These are phyloP conservation scores for Urocyon cinereoargenteus DNA, from an alignment of 2,797 vertebrate species.

Conservation along the genomic window DNA sequence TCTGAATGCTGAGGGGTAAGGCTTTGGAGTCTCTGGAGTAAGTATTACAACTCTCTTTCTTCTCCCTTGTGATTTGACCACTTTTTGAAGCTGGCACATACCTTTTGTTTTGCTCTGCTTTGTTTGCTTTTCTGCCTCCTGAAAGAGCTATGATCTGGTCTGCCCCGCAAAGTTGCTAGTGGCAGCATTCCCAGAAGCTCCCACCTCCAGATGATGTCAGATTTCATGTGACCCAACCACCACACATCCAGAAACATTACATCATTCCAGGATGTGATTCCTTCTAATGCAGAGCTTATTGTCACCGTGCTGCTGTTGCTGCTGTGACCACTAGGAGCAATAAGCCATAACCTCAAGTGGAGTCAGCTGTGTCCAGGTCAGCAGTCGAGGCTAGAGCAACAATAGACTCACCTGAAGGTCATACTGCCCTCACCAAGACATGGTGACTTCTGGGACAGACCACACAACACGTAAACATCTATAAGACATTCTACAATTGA, in stretches of 20 bases:
- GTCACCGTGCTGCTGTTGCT: neutral
- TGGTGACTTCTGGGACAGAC: neutral
- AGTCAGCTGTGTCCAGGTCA: neutral
- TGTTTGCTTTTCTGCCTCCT: conserved; percentile 50
- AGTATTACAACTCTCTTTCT: neutral
- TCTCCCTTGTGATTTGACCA: neutral
- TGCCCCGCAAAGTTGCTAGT: neutral
- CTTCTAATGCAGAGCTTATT: neutral
- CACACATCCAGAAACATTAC: neutral
- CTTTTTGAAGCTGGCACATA: neutral
- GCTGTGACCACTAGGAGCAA: neutral
- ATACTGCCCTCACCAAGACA: neutral
- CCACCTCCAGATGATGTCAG: conserved; percentile 38
- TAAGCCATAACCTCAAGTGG: neutral
- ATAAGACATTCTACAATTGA: neutral
- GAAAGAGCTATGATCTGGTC: neutral
- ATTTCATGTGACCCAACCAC: conserved; percentile 26
- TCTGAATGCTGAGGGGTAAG: neutral
- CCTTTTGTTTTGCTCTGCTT: neutral
- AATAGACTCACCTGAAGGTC: neutral
- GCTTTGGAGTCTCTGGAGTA: neutral
- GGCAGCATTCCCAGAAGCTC: conserved; percentile 64
- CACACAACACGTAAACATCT: neutral
- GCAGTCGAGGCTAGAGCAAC: neutral
- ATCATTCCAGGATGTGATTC: conserved; percentile 29